A percentile compares a stretch with the other conserved stretches of the same genome.
phyloP scores from a whole-genome alignment of 1,140 invertebrate genomes.

The Drosophila trapezifrons region DNA sequence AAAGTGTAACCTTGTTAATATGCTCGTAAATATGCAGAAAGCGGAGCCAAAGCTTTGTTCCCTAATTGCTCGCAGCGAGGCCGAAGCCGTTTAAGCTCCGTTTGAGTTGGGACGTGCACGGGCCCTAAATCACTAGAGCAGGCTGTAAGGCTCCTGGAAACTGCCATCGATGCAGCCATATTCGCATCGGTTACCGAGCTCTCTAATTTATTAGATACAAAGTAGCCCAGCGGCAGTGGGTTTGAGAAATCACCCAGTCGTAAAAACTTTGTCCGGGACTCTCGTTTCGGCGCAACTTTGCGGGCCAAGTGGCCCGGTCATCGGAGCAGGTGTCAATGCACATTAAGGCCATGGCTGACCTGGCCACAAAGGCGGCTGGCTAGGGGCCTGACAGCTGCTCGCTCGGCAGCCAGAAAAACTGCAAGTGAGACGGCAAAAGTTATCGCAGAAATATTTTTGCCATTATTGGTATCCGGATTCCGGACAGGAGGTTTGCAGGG shows the following conservation, averaged over 20 bases:
- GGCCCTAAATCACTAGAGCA: constrained; percentile 3
- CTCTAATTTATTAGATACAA: constrained; percentile 32
- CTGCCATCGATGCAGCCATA: constrained; percentile 13
- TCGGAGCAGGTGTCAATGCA: constrained; percentile 59
- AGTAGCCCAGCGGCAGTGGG: neutral
- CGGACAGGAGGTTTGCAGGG: too few species aligned
- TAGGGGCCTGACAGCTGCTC: constrained; percentile 28
- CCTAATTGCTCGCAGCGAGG: constrained; percentile 19
- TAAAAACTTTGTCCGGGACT: constrained; percentile 28
- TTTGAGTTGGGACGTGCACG: neutral
- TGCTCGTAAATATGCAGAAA: constrained; percentile 24
- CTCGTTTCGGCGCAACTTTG: constrained; percentile 14
- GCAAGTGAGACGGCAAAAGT: constrained; percentile 16
- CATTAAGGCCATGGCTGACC: constrained; percentile 53
- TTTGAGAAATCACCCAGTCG: constrained; percentile 10
- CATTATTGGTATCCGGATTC: constrained; percentile 32
- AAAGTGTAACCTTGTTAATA: constrained; percentile 18
- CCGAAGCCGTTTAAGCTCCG: constrained; percentile 16
- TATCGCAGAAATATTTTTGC: constrained; percentile 20
- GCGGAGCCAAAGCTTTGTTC: neutral
- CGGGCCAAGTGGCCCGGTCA: constrained; percentile 16
- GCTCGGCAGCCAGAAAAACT: constrained; percentile 3
- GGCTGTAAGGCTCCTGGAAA: constrained; percentile 2
- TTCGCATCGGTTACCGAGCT: neutral
- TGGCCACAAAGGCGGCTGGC: constrained; percentile 24